phyloP scores from a whole-genome alignment of 2,113 vertebrate genomes.

The Sciurus niger region DNA sequence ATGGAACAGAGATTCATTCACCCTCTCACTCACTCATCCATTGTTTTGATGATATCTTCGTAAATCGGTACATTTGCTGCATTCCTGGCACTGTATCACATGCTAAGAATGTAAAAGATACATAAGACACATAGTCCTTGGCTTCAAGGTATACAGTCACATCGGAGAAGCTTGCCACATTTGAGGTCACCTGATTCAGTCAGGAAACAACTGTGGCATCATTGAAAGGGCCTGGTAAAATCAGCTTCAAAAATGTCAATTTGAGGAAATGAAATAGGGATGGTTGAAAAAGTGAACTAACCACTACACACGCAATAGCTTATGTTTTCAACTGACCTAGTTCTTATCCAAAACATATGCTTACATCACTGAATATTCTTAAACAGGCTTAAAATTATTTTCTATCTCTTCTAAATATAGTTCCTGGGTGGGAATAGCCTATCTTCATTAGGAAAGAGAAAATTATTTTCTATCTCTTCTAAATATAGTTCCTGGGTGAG shows the following conservation, averaged over 20 bases:
- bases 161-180: background rate
- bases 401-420: background rate
- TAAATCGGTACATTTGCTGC: background rate
- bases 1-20: background rate
- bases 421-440: background rate
- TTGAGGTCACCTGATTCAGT: background rate
- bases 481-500: background rate
- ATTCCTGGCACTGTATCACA: background rate
- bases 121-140: background rate
- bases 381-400: background rate
- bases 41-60: background rate
- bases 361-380: background rate
- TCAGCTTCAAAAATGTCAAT: background rate
- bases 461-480: too few species aligned
- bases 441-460: constrained; percentile 47
- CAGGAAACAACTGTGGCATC: background rate
- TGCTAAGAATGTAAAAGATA: background rate
- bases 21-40: background rate
- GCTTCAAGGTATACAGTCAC: background rate
- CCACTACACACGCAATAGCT: too few species aligned
- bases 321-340: background rate
- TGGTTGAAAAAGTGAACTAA: background rate
- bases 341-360: background rate
- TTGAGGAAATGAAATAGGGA: background rate
- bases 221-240: background rate